Evolutionary conservation across 2,797 vertebrate species (phyloP).

Genomic region (Corythornis leucogaster): DNA sequence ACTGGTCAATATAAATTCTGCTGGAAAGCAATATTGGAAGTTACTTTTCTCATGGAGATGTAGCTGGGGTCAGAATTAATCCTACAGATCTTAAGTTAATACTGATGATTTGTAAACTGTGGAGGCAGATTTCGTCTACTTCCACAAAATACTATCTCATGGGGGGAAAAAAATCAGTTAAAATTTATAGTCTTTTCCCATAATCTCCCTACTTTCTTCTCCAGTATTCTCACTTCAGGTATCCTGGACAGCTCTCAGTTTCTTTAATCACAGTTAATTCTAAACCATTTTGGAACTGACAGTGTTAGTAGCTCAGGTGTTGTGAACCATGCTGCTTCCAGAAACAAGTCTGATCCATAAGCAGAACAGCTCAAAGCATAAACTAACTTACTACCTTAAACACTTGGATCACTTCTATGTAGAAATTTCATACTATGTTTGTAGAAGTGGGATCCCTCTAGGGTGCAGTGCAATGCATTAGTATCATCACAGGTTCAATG

Average conservation of each 20-base stretch:
- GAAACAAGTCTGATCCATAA: background rate
- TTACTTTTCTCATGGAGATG: background rate
- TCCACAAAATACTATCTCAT: background rate
- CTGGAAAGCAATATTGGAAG: background rate
- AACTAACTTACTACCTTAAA: background rate
- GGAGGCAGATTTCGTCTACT: background rate
- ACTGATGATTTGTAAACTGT: background rate
- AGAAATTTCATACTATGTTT: background rate
- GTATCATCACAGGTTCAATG: background rate
- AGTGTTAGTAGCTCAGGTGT: background rate
- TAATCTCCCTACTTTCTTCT: background rate
- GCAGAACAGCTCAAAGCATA: background rate
- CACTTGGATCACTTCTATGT: background rate
- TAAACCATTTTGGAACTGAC: background rate
- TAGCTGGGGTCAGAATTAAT: background rate
- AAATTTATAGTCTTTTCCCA: background rate
- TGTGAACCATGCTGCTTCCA: background rate
- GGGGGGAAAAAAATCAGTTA: background rate
- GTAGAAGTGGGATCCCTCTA: background rate
- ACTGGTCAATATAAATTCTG: no score
- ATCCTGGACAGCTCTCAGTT: background rate
- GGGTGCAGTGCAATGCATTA: background rate
- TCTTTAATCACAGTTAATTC: background rate
- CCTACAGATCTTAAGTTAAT: background rate
- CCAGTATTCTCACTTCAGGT: accelerated